Evolutionary conservation across 2,888 invertebrate species (phyloP).

Genomic region (Meiosimyza decipiens): DNA sequence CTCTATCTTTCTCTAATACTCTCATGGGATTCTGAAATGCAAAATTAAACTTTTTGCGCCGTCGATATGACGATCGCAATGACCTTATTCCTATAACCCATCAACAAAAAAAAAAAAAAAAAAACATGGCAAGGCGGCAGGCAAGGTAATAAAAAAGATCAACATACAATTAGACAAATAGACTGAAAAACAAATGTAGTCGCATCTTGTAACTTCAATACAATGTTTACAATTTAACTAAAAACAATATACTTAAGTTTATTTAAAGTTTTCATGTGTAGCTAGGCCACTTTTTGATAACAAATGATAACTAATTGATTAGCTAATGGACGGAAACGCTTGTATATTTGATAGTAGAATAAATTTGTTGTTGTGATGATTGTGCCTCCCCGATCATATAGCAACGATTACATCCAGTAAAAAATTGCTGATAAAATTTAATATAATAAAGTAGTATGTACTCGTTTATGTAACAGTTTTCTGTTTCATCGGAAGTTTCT

Average conservation of each 20-base stretch:
- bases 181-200: not conserved
- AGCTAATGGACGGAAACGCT: constrained; percentile 10
- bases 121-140: no score
- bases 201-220: no score
- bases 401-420: not conserved
- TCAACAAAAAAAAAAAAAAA: not conserved
- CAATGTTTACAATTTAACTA: constrained; percentile 4
- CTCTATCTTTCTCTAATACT: no score
- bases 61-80: not conserved
- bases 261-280: no score
- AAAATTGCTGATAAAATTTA: not conserved
- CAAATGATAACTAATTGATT: constrained; percentile 9
- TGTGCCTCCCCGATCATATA: not conserved
- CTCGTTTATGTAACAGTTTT: not conserved
- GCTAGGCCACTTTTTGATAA: not conserved
- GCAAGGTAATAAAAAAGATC: not conserved
- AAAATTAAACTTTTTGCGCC: no score
- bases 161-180: not conserved
- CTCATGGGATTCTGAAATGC: no score
- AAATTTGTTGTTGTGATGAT: not conserved
- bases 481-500: constrained; percentile 4
- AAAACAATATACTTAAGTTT: no score
- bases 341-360: not conserved
- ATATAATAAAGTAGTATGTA: no score
- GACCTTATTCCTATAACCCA: not conserved